These are phyloP conservation scores for Tokudaia muenninki DNA, from an alignment of 2,797 vertebrate species.

Conservation along the genomic window DNA sequence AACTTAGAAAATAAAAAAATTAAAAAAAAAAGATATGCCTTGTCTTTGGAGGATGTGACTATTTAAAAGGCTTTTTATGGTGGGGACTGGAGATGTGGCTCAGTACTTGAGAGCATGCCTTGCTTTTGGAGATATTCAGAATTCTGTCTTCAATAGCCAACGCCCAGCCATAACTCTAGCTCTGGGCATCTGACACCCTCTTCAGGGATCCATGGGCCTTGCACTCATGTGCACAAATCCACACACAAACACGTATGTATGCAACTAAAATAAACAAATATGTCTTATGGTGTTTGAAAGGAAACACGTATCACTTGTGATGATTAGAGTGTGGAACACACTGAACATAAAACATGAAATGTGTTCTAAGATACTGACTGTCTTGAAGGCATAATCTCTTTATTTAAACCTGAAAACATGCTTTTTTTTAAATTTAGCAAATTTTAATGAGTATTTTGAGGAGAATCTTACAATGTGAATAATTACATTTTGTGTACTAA, in stretches of 20 bases:
- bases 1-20: too few species aligned
- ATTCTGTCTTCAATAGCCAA: background rate
- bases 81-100: background rate
- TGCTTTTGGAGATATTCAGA: background rate
- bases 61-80: background rate
- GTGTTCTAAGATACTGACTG: background rate
- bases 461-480: too few species aligned
- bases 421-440: too few species aligned
- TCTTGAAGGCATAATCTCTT: conserved; percentile 24
- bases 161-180: background rate
- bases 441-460: too few species aligned
- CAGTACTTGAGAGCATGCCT: background rate
- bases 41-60: background rate
- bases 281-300: background rate
- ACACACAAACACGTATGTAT: background rate
- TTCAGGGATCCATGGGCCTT: background rate
- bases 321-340: background rate
- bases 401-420: background rate
- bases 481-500: too few species aligned
- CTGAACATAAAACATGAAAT: background rate
- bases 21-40: background rate
- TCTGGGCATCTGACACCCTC: background rate
- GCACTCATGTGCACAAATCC: background rate
- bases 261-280: background rate
- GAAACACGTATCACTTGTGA: background rate